These are phyloP conservation scores for Babylonia areolata DNA, from an alignment of 1,140 invertebrate genomes.

Conservation along the genomic window DNA sequence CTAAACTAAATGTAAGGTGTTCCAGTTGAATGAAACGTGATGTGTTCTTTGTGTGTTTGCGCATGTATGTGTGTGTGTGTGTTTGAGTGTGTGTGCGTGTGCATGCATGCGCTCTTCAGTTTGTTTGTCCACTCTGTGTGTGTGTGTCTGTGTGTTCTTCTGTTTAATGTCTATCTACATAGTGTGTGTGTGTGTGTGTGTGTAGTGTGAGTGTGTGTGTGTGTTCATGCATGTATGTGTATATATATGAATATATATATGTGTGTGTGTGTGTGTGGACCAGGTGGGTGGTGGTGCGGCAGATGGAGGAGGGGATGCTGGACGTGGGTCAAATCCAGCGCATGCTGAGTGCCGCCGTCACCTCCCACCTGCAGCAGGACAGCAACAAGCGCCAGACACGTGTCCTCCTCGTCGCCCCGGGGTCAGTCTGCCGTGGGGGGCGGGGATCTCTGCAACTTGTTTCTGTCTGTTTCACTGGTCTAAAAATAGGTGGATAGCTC, in stretches of 20 bases:
- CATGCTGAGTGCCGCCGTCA: constrained; percentile 53
- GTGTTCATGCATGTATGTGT: too few relatives aligned
- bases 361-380: constrained; percentile 43
- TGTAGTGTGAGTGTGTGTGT: too few relatives aligned
- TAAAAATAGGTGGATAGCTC: too few relatives aligned
- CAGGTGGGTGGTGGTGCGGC: constrained; percentile 61
- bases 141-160: background rate
- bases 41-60: too few relatives aligned
- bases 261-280: background rate
- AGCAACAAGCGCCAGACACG: constrained; percentile 46
- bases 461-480: too few relatives aligned
- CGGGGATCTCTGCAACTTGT: too few relatives aligned
- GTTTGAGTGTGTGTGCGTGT: too few relatives aligned
- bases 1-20: too few relatives aligned
- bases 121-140: background rate
- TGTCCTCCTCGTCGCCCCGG: constrained; percentile 63
- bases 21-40: too few relatives aligned
- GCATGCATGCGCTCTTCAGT: too few relatives aligned
- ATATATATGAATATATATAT: background rate
- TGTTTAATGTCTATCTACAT: too few relatives aligned
- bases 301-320: constrained; percentile 46
- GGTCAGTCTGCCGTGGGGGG: constrained; percentile 55
- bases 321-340: constrained; percentile 52
- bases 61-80: too few relatives aligned
- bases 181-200: background rate